Base-by-base conservation (phyloP, 1,140 invertebrate genomes). In the Augochlora pura region DNA sequence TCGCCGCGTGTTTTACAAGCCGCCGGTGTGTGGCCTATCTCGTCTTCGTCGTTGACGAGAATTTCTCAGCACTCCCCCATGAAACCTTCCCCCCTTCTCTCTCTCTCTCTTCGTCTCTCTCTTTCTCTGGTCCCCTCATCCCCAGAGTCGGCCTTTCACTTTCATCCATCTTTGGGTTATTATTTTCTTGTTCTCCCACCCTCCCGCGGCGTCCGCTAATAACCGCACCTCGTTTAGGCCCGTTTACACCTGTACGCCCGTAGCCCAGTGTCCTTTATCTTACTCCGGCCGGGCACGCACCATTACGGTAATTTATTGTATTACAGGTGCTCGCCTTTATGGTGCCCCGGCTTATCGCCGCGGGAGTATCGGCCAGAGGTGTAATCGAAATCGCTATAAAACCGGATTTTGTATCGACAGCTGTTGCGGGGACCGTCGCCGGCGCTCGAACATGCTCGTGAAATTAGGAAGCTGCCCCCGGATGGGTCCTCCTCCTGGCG, bases 1-100 rank as follows among this genome's bases (percentile, higher is more conserved):
- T 91, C 89, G 67, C 91, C 86, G 90, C 90, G 87, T 92, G 92
- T 91, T 91, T 93, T 92, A 92, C 91, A 91, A 91, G 90, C 90
- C 87, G 89, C 80, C 89, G 89, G 86, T 92, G 90, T 93, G 91
- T 93, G 91, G 88, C 84, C 88, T 86, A 86, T 90, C 86, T 81
- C 62, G 71, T 85, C 83, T 84, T 14, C 68, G 82, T 72, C 87
- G 86, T 91, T 91, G 91, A 92, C 90, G 88, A 91, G 86, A 81
- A 89, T 86, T 88, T 87, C 87, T 88, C 88, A 80, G 75, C 75
- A 63, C 82, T 67, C 74, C 77, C 74, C 82, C 74, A 72, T 86
- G 75, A 54, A 66, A 73, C 81, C 80, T 77, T 72, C 66, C 25
- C 42, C 64, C 4, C 32, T 32, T 4, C 32, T 83, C 65, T 77